A percentile compares a stretch with the other conserved stretches of the same genome.
phyloP scores from a whole-genome alignment of 2,888 invertebrate genomes.

The Sipunculus nudus region DNA sequence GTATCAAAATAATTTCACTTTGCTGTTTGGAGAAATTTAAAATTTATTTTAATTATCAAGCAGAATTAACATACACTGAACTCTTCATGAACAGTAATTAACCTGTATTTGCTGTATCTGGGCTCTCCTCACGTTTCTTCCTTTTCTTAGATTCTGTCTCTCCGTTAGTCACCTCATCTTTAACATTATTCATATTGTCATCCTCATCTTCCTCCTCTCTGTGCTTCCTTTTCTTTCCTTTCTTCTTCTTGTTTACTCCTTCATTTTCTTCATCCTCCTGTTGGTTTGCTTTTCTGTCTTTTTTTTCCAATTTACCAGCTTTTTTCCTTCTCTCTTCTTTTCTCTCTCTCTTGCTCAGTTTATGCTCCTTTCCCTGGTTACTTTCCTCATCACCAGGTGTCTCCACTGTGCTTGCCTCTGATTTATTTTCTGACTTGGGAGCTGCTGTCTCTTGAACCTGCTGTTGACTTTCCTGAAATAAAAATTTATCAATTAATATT shows the following conservation, averaged over 20 bases:
- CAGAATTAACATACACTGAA: no score
- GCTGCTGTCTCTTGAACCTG: no score
- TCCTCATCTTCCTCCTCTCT: slow-evolving; percentile 42
- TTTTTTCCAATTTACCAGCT: slow-evolving; percentile 62
- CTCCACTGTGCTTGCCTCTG: no score
- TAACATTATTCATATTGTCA: slow-evolving; percentile 22
- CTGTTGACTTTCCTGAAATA: no score
- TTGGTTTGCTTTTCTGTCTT: slow-evolving; percentile 21
- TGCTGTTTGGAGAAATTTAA: no score
- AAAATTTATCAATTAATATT: no score
- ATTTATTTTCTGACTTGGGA: no score
- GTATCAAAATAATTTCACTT: no score
- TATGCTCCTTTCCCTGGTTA: slow-evolving; percentile 26
- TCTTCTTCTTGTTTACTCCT: slow-evolving; percentile 21
- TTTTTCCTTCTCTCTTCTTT: slow-evolving; percentile 46
- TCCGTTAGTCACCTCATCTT: slow-evolving; percentile 39
- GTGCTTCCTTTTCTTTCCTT: slow-evolving; percentile 67
- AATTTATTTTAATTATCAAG: no score
- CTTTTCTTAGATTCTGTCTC: slow-evolving; percentile 37
- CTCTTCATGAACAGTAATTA: no score
- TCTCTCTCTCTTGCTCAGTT: slow-evolving; percentile 44
- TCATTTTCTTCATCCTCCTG: slow-evolving; percentile 44
- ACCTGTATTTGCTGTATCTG: neutral
- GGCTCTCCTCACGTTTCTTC: slow-evolving; percentile 30
- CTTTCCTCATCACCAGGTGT: no score